Evolutionary conservation across 2,888 invertebrate genomes (phyloP).

Genomic region (Caenorhabditis sp.): DNA sequence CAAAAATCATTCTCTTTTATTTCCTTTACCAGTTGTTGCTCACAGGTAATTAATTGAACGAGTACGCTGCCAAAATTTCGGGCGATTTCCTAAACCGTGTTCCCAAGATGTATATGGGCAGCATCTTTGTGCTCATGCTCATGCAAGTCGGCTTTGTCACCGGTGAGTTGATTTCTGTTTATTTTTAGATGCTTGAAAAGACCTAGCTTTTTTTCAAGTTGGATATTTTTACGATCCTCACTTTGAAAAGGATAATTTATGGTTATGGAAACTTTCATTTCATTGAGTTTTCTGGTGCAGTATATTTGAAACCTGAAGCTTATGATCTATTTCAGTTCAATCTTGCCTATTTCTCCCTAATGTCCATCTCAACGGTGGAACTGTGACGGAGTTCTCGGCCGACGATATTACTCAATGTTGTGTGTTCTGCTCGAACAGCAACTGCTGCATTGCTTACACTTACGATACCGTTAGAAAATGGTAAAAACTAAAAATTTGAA

Average conservation of each 20-base stretch:
- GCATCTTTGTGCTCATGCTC: background rate
- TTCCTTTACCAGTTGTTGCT: background rate
- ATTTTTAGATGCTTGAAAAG: background rate
- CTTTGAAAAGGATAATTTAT: too few species aligned
- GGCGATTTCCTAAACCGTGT: background rate
- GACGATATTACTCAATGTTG: slow-evolving; percentile 73
- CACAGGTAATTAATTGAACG: background rate
- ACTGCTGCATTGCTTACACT: slow-evolving; percentile 79
- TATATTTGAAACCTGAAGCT: background rate
- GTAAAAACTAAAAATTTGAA: slow-evolving; percentile 24
- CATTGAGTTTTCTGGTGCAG: too few species aligned
- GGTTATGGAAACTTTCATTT: too few species aligned
- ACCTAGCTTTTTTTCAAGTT: too few species aligned
- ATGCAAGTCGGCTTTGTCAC: background rate
- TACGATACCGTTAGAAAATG: slow-evolving; percentile 66
- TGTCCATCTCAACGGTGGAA: slow-evolving; percentile 77
- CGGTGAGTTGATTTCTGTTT: background rate
- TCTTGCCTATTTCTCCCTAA: slow-evolving; percentile 79
- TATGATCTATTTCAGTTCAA: slow-evolving; percentile 68
- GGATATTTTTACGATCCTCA: too few species aligned
- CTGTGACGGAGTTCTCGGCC: slow-evolving; percentile 78
- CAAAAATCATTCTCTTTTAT: background rate
- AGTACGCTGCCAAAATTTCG: background rate
- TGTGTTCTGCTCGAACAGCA: slow-evolving; percentile 68
- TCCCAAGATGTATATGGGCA: too few species aligned